Conservation (phyloP, 2,888 invertebrate species). For the Peribatodes rhomboidaria region DNA sequence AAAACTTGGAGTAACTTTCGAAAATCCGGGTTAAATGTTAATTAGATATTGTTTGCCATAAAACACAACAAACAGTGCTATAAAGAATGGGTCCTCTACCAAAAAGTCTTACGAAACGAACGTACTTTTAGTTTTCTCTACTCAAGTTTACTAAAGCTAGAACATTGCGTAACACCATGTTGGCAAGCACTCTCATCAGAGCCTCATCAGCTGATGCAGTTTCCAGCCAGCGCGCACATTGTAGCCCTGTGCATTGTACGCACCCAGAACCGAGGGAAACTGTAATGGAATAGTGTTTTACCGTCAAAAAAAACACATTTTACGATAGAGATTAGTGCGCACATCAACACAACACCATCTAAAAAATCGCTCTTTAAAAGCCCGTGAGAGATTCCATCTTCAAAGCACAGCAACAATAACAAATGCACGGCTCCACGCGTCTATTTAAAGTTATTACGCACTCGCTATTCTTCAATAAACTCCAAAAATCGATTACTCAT, state of each 20-base stretch:
- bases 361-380: slow-evolving; percentile 20
- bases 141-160: background rate
- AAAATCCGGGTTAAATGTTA: too few relatives aligned
- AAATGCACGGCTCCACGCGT: slow-evolving; percentile 44
- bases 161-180: slow-evolving; percentile 16
- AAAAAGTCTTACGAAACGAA: background rate
- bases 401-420: slow-evolving; percentile 46
- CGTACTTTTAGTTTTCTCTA: background rate
- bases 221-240: slow-evolving; percentile 42
- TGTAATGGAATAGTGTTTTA: slow-evolving; percentile 15
- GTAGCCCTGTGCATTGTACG: slow-evolving; percentile 37
- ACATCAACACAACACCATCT: slow-evolving; percentile 2
- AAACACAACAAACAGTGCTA: too few relatives aligned
- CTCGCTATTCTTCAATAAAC: slow-evolving; percentile 61
- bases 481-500: slow-evolving; percentile 71
- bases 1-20: too few relatives aligned
- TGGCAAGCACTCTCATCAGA: slow-evolving; percentile 47
- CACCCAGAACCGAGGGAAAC: slow-evolving; percentile 12
- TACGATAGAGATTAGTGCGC: background rate
- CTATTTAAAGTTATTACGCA: slow-evolving; percentile 55
- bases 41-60: too few relatives aligned
- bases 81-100: too few relatives aligned
- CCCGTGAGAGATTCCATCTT: slow-evolving; percentile 46
- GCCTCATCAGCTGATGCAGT: slow-evolving; percentile 49
- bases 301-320: slow-evolving; percentile 4